Percentiles rank a stretch among this genome's conserved stretches.
Conservation (phyloP, 2,113 vertebrate species). For the Tragelaphus strepsiceros region DNA sequence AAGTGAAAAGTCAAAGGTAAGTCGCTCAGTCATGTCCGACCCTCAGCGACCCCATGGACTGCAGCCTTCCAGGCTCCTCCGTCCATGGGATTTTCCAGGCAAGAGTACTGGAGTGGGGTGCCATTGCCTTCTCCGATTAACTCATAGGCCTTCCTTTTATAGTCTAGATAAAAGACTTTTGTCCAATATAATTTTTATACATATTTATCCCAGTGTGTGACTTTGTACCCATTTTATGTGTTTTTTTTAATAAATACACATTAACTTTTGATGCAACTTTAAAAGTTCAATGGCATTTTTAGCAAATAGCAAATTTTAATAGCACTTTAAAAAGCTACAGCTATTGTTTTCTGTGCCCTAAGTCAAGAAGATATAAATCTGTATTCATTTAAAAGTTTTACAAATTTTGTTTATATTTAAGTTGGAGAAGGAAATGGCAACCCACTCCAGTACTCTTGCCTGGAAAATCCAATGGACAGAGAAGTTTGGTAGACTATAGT, state of each 20-base stretch:
- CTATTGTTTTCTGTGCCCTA: neutral
- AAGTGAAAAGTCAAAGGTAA: no score
- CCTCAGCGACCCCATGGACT: no score
- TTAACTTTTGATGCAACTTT: neutral
- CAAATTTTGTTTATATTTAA: neutral
- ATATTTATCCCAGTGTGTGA: neutral
- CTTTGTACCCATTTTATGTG: neutral
- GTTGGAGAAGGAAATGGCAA: no score
- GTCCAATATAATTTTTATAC: neutral
- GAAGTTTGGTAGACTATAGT: no score
- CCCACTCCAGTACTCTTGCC: no score
- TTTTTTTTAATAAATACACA: neutral
- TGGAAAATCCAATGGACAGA: no score
- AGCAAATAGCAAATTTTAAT: neutral
- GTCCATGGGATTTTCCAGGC: no score
- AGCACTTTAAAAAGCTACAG: neutral
- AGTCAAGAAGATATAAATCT: neutral
- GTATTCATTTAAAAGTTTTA: neutral
- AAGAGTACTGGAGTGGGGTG: no score
- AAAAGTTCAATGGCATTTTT: neutral
- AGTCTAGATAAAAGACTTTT: neutral
- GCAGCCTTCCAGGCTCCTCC: no score
- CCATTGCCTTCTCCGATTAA: no score
- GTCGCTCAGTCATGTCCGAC: no score
- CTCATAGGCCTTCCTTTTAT: neutral